phyloP scores from a whole-genome alignment of 2,888 invertebrate species.

The Campoplex capitator region DNA sequence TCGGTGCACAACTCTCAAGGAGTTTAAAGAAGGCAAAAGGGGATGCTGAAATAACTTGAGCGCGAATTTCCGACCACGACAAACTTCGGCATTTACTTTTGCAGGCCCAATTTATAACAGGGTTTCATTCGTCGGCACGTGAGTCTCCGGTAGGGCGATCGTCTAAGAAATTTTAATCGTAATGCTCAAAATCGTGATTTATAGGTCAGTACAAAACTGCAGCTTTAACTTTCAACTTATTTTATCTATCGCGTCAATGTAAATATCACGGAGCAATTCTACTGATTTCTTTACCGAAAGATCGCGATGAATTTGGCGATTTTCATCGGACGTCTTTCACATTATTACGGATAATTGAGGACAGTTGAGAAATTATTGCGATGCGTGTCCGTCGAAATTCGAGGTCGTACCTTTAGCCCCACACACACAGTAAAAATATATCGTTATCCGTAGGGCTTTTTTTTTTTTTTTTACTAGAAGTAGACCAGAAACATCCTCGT shows the following conservation, averaged over 20 bases:
- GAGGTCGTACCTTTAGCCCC: conserved; percentile 5
- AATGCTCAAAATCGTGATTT: not conserved
- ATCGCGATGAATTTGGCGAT: not conserved
- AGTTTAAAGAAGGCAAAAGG: conserved; percentile 7
- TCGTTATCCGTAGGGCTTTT: conserved; percentile 20
- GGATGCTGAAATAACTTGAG: not conserved
- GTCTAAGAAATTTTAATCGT: not conserved
- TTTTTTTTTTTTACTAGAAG: conserved; percentile 30
- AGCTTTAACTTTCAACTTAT: not conserved
- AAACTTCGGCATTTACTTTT: not conserved
- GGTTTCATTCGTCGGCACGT: not conserved
- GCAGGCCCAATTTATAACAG: not conserved
- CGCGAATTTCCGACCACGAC: conserved; percentile 7
- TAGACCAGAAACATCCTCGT: conserved; percentile 29
- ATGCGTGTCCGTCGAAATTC: conserved; percentile 20
- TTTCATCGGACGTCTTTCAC: not conserved
- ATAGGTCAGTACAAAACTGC: not conserved
- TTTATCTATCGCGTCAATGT: not conserved
- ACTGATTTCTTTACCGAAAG: not conserved
- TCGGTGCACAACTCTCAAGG: conserved; percentile 11
- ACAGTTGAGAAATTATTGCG: conserved; percentile 24
- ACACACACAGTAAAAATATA: not conserved
- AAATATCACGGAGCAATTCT: not conserved
- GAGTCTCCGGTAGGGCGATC: not conserved
- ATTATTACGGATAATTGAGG: conserved; percentile 15